phyloP scores from a whole-genome alignment of 2,888 invertebrate genomes.

The Germaria angustata region DNA sequence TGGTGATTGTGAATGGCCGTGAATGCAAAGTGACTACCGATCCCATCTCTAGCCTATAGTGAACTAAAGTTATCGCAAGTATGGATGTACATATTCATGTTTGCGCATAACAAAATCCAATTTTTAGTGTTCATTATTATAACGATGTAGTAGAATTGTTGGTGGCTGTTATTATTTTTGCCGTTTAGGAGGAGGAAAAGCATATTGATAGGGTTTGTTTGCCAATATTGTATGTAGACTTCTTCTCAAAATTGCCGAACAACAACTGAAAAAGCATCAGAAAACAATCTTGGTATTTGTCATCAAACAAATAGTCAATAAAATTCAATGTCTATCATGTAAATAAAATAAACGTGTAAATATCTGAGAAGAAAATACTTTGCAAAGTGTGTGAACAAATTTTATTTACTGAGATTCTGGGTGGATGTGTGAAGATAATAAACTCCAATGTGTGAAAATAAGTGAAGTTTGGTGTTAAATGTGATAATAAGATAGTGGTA shows the following conservation, averaged over 20 bases:
- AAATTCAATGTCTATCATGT: slow-evolving; percentile 47
- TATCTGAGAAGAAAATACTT: slow-evolving; percentile 4
- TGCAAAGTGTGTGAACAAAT: background rate
- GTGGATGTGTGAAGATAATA: background rate
- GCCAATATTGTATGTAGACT: slow-evolving; percentile 46
- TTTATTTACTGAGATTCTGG: background rate
- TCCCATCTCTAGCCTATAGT: background rate
- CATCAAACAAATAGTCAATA: slow-evolving; percentile 55
- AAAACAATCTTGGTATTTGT: slow-evolving; percentile 50
- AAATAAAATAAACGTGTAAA: slow-evolving; percentile 52
- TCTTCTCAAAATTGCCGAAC: slow-evolving; percentile 3
- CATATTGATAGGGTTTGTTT: slow-evolving; percentile 53
- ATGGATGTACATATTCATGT: background rate
- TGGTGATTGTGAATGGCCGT: too few species aligned
- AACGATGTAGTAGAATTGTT: background rate
- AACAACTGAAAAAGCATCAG: background rate
- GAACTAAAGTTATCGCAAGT: background rate
- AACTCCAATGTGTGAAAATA: background rate
- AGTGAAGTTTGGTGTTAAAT: background rate
- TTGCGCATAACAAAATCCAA: slow-evolving; percentile 3
- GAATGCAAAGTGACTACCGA: too few species aligned
- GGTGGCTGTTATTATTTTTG: slow-evolving; percentile 4
- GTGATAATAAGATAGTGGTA: background rate
- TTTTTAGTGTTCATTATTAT: slow-evolving; percentile 17
- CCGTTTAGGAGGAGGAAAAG: slow-evolving; percentile 33